A percentile compares a stretch with the other conserved stretches of the same genome.
phyloP scores from a whole-genome alignment of 1,140 invertebrate species.

The Drosophila nigrodunni region DNA sequence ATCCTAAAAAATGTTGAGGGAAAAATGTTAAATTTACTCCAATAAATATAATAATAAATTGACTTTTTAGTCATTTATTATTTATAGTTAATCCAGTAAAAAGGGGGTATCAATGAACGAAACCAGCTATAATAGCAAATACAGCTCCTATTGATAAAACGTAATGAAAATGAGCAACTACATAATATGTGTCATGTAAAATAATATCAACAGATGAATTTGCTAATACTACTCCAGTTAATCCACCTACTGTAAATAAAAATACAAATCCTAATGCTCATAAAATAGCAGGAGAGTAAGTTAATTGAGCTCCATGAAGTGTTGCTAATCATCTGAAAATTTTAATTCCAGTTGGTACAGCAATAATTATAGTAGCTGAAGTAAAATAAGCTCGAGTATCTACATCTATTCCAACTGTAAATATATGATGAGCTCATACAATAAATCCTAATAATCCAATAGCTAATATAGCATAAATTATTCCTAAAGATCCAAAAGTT shows the following conservation, averaged over 20 bases:
- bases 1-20: slow-evolving; percentile 90
- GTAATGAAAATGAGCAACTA: slow-evolving; percentile 91
- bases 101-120: slow-evolving; percentile 89
- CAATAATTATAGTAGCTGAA: slow-evolving; percentile 90
- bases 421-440: slow-evolving; percentile 90
- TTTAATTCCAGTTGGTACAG: slow-evolving; percentile 88
- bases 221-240: slow-evolving; percentile 89
- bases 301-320: slow-evolving; percentile 86
- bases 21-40: slow-evolving; percentile 92
- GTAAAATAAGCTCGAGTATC: slow-evolving; percentile 91
- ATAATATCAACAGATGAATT: slow-evolving; percentile 90
- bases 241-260: slow-evolving; percentile 88
- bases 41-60: slow-evolving; percentile 88
- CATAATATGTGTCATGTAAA: slow-evolving; percentile 91
- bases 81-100: slow-evolving; percentile 87
- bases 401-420: slow-evolving; percentile 90
- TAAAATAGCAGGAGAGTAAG: slow-evolving; percentile 86
- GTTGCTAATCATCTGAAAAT: slow-evolving; percentile 89
- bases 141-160: slow-evolving; percentile 88
- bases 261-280: slow-evolving; percentile 90
- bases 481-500: slow-evolving; percentile 87
- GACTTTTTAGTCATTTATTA: slow-evolving; percentile 86
- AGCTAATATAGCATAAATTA: slow-evolving; percentile 88
- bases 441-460: slow-evolving; percentile 89
- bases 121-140: slow-evolving; percentile 89